phyloP scores from a whole-genome alignment of 2,797 vertebrate genomes.

The Lycodopsis pacificus region DNA sequence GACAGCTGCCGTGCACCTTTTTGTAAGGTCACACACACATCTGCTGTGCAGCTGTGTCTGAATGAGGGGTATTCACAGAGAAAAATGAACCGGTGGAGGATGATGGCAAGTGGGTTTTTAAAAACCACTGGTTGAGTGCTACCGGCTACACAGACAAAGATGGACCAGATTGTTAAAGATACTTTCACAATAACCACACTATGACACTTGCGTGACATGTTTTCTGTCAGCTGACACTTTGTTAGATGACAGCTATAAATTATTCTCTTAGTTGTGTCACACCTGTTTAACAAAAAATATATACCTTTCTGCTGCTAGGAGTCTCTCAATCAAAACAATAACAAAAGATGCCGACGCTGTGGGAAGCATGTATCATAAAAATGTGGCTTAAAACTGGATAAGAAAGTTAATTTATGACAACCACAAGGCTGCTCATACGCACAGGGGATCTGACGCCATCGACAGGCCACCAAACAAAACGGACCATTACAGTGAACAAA shows the following conservation, averaged over 20 bases:
- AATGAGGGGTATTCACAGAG: conserved; percentile 11
- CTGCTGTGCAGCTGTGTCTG: conserved; percentile 25
- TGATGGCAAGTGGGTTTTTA: background rate
- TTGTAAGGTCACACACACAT: conserved; percentile 9
- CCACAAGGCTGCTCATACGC: background rate
- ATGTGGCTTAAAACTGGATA: background rate
- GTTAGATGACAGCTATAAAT: background rate
- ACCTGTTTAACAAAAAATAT: background rate
- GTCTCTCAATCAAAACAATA: background rate
- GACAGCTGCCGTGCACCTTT: background rate
- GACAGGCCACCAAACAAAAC: background rate
- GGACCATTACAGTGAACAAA: background rate
- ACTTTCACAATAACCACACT: background rate
- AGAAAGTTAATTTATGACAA: background rate
- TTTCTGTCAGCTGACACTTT: background rate
- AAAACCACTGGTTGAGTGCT: background rate
- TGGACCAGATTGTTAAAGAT: background rate
- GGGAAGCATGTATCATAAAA: background rate
- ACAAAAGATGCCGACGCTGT: background rate
- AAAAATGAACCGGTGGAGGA: conserved; percentile 4
- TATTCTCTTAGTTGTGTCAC: background rate
- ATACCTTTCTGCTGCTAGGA: background rate
- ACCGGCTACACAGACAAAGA: background rate
- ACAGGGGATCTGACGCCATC: background rate
- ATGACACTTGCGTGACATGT: background rate